phyloP scores from a whole-genome alignment of 2,797 vertebrate genomes.

The Gadopsis marmoratus region DNA sequence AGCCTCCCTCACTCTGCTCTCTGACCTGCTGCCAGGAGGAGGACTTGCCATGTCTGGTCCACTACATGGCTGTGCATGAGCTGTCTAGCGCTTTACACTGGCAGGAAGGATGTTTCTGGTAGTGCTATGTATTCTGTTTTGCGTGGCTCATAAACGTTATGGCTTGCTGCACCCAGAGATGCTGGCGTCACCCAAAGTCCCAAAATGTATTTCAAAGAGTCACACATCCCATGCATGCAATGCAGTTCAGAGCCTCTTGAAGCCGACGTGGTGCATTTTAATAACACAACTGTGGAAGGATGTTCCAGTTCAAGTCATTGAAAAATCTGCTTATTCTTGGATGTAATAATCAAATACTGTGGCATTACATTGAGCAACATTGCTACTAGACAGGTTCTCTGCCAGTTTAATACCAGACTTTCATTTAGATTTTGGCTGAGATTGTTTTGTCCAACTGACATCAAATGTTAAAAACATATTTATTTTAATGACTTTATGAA shows the following conservation, averaged over 20 bases:
- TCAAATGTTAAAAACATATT: conserved; percentile 4
- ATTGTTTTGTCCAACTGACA: too few relatives aligned
- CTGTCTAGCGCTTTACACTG: not conserved
- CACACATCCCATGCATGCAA: not conserved
- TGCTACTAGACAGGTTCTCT: not conserved
- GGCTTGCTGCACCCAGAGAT: not conserved
- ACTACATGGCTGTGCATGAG: conserved; percentile 24
- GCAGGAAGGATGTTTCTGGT: not conserved
- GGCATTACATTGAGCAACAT: not conserved
- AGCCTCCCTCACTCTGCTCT: conserved; percentile 72
- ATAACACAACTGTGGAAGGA: not conserved
- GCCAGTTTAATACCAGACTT: not conserved
- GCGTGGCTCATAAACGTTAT: not conserved
- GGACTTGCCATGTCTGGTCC: conserved; percentile 53
- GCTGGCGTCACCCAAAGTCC: not conserved
- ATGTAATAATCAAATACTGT: not conserved
- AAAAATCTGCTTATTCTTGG: not conserved
- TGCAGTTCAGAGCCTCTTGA: not conserved
- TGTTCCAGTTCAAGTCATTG: not conserved
- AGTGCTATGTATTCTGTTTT: not conserved
- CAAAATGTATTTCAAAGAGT: conserved; percentile 4
- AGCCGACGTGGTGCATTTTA: not conserved
- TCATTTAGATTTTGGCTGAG: not conserved
- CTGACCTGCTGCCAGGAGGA: conserved; percentile 68
- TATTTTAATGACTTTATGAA: not conserved